Percentiles rank a stretch among this genome's conserved stretches.
phyloP scores from a whole-genome alignment of 2,113 vertebrate genomes.

The Phylloscopus trochiloides region DNA sequence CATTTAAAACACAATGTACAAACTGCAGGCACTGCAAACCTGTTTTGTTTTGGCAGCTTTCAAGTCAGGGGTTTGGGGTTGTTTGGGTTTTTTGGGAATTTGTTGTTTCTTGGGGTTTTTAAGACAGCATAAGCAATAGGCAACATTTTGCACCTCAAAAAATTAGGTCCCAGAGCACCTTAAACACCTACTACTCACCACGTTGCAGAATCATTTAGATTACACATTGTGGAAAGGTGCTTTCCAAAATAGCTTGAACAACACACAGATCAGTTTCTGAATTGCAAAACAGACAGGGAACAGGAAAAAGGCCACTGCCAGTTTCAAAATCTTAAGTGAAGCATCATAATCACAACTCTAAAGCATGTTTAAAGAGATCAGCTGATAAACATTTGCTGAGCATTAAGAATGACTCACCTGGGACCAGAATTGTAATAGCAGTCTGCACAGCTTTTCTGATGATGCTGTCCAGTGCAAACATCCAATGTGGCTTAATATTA shows the following conservation, averaged over 20 bases:
- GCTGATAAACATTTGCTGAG: background rate
- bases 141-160: background rate
- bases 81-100: accelerated
- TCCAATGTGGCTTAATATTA: constrained; percentile 99
- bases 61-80: background rate
- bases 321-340: background rate
- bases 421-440: constrained; percentile 95
- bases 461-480: constrained; percentile 98
- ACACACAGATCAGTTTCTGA: background rate
- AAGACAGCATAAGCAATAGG: background rate
- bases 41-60: background rate
- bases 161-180: background rate
- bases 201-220: background rate
- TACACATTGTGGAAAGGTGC: background rate
- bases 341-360: background rate
- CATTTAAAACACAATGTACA: background rate
- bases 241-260: background rate
- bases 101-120: background rate
- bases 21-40: background rate
- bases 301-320: background rate
- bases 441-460: constrained; percentile 97
- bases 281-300: background rate
- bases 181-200: background rate
- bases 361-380: background rate
- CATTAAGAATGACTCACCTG: constrained; percentile 79